Percentiles rank a stretch among this genome's conserved stretches.
These are phyloP conservation scores for Oreochromis grahami DNA, from an alignment of 2,797 vertebrate genomes.

Conservation along the genomic window DNA sequence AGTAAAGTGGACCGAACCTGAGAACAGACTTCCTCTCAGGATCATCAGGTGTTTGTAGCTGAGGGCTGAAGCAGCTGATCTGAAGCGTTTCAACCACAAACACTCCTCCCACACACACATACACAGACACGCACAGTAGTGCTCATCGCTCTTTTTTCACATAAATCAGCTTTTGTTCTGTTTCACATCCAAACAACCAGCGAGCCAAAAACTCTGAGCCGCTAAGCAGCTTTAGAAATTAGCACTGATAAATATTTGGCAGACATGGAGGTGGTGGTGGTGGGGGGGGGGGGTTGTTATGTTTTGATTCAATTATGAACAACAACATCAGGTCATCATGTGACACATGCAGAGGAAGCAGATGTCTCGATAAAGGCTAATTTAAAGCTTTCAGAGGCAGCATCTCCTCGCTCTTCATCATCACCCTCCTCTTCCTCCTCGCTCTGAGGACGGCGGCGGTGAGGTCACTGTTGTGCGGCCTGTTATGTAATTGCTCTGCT, in stretches of 20 bases:
- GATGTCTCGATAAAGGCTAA: constrained; percentile 28
- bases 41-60: not conserved
- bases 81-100: not conserved
- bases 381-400: not conserved
- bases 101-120: not conserved
- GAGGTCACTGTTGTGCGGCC: not conserved
- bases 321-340: not conserved
- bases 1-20: too few relatives aligned
- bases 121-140: not conserved
- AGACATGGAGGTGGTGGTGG: not conserved
- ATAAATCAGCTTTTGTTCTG: constrained; percentile 57
- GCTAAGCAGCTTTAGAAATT: constrained; percentile 66
- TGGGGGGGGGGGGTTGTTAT: not conserved
- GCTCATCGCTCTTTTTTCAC: not conserved
- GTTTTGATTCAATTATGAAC: constrained; percentile 28
- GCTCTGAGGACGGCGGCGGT: not conserved
- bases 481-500: constrained; percentile 3
- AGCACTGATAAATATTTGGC: constrained; percentile 43
- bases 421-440: not conserved
- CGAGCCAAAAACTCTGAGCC: constrained; percentile 15
- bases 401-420: not conserved
- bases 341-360: not conserved
- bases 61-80: not conserved
- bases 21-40: not conserved
- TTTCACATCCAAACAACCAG: constrained; percentile 34